Evolutionary conservation across 1,140 invertebrate genomes (phyloP).

Genomic region (Nasonia vitripennis): DNA sequence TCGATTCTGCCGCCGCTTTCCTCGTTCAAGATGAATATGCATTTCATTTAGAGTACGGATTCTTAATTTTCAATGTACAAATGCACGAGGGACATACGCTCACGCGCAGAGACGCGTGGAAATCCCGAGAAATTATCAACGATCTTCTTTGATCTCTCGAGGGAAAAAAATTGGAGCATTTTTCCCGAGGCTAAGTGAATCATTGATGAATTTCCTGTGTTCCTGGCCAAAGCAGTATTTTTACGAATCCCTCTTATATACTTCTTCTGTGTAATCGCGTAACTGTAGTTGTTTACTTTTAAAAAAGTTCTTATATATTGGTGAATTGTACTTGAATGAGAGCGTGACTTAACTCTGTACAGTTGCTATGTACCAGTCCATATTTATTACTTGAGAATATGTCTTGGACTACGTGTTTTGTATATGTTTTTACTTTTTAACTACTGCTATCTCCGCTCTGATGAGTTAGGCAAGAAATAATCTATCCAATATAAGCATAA

Average conservation of each 20-base stretch:
- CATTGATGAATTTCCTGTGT: constrained; percentile 40
- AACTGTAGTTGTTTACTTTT: neutral
- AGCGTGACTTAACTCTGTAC: constrained; percentile 8
- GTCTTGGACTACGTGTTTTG: neutral
- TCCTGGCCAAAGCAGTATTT: constrained; percentile 53
- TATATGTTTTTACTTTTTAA: neutral
- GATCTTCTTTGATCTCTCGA: neutral
- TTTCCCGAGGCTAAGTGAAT: constrained; percentile 7
- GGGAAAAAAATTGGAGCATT: constrained; percentile 10
- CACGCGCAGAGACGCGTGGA: neutral
- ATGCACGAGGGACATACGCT: constrained; percentile 6
- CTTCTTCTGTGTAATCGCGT: neutral
- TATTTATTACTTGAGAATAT: constrained; percentile 28
- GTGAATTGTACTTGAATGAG: constrained; percentile 9
- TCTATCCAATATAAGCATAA: neutral
- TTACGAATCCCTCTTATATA: constrained; percentile 16
- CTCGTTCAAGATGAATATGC: neutral
- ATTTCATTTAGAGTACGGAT: neutral
- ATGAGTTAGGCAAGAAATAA: neutral
- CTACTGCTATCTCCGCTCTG: neutral
- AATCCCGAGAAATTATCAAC: constrained; percentile 26
- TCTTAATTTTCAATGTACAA: constrained; percentile 9
- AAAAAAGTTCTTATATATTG: neutral
- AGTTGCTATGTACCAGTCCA: neutral
- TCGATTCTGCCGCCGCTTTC: neutral